Conservation (phyloP, 2,888 invertebrate genomes). For the Polietes domitor region DNA sequence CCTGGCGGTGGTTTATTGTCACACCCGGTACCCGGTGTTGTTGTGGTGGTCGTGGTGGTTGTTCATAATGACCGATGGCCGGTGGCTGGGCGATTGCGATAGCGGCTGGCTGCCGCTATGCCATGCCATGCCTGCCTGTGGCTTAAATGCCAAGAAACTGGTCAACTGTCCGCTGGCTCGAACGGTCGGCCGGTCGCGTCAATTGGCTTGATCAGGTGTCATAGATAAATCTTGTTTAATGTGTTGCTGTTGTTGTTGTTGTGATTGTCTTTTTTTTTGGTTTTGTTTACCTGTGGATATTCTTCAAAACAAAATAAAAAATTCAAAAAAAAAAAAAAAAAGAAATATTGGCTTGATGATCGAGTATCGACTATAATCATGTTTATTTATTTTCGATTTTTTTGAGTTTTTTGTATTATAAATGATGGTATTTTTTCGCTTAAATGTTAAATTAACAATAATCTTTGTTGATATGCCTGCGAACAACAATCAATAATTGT, state of each 20-base stretch:
- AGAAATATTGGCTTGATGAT: conserved; percentile 19
- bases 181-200: conserved; percentile 55
- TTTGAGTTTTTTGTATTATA: neutral
- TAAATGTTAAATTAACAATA: conserved; percentile 34
- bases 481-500: neutral
- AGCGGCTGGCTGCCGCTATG: neutral
- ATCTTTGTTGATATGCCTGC: conserved; percentile 36
- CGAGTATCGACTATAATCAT: too few relatives aligned
- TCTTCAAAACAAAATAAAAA: conserved; percentile 41
- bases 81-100: neutral
- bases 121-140: neutral
- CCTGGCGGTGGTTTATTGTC: conserved; percentile 30
- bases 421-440: conserved; percentile 6
- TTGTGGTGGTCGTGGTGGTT: too few relatives aligned
- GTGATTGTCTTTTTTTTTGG: conserved; percentile 1
- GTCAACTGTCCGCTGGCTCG: conserved; percentile 4
- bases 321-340: neutral
- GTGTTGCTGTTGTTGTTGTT: neutral
- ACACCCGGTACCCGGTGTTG: conserved; percentile 1
- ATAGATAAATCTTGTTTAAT: conserved; percentile 65
- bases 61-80: too few relatives aligned
- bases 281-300: conserved; percentile 45
- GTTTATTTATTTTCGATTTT: neutral
- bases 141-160: conserved; percentile 14
- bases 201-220: conserved; percentile 66